These are phyloP conservation scores for Sebastes umbrosus DNA, from an alignment of 2,797 vertebrate species.

Conservation along the genomic window DNA sequence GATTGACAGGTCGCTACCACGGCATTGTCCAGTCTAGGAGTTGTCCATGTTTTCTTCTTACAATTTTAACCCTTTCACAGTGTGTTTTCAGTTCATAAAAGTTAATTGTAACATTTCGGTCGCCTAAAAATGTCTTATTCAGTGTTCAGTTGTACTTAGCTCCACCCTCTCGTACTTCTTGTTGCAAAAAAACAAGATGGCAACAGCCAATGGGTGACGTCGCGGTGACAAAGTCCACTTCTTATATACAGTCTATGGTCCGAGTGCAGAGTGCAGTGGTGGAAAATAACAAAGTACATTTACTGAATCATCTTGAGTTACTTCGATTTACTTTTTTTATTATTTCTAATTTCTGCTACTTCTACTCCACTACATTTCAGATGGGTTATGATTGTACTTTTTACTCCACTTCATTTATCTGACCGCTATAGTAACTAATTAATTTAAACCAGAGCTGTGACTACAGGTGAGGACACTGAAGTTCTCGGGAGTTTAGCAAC, in stretches of 20 bases:
- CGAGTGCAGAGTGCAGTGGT: not conserved
- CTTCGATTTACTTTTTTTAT: not conserved
- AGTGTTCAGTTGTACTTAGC: too few relatives aligned
- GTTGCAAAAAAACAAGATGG: too few relatives aligned
- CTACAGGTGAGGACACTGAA: not conserved
- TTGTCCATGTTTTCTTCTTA: too few relatives aligned
- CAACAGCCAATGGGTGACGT: too few relatives aligned
- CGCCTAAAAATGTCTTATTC: too few relatives aligned
- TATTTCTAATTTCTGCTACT: not conserved
- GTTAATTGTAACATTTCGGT: too few relatives aligned
- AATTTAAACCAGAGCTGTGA: not conserved
- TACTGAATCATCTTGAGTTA: not conserved
- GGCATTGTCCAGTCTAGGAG: too few relatives aligned
- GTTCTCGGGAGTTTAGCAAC: not conserved
- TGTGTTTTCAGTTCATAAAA: too few relatives aligned
- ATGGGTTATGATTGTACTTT: not conserved
- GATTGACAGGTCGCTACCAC: too few relatives aligned
- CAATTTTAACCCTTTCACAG: too few relatives aligned
- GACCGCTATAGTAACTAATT: not conserved
- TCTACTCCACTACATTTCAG: not conserved
- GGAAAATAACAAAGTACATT: not conserved
- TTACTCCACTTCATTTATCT: not conserved
- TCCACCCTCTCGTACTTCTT: too few relatives aligned
- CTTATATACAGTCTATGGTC: not conserved
- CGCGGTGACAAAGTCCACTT: too few relatives aligned